Conservation (phyloP, 1,140 invertebrate genomes). For the Dendroctonus valens region DNA sequence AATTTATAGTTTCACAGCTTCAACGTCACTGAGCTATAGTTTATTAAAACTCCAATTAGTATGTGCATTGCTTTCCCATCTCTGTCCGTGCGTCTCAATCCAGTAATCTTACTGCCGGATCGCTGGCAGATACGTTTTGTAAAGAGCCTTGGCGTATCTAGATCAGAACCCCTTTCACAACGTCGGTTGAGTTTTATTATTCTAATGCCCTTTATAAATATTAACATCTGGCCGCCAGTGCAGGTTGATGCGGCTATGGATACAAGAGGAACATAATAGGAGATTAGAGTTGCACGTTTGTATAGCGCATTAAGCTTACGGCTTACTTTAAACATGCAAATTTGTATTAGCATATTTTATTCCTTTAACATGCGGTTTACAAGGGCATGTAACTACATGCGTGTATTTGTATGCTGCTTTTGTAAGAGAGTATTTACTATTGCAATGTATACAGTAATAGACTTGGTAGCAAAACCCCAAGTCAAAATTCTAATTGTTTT, state of each 20-base stretch:
- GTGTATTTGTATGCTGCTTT: too few species aligned
- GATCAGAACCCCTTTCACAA: constrained; percentile 23
- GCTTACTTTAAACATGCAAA: constrained; percentile 14
- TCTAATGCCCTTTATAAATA: constrained; percentile 30
- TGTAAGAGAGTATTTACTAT: too few species aligned
- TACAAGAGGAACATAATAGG: constrained; percentile 15
- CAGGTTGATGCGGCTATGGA: constrained; percentile 7
- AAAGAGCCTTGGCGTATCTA: constrained; percentile 26
- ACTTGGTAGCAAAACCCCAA: too few species aligned
- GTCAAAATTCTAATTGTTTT: too few species aligned
- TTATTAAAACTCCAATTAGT: too few species aligned
- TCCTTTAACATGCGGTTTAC: constrained; percentile 2
- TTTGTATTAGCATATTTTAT: constrained; percentile 6
- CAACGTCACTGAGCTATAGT: too few species aligned
- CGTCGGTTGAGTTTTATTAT: constrained; percentile 23
- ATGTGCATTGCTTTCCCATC: too few species aligned
- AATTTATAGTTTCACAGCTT: too few species aligned
- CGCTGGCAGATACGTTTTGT: constrained; percentile 12
- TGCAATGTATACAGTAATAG: too few species aligned
- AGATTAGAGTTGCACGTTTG: constrained; percentile 20
- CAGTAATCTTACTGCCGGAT: too few species aligned
- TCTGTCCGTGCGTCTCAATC: too few species aligned
- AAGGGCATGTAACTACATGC: too few species aligned
- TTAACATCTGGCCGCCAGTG: constrained; percentile 26
- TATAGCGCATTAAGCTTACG: constrained; percentile 6